Evolutionary conservation across 2,888 invertebrate genomes (phyloP), one percentile per base, ranked within the genome.

Genomic region (Trachelus tabidus): DNA sequence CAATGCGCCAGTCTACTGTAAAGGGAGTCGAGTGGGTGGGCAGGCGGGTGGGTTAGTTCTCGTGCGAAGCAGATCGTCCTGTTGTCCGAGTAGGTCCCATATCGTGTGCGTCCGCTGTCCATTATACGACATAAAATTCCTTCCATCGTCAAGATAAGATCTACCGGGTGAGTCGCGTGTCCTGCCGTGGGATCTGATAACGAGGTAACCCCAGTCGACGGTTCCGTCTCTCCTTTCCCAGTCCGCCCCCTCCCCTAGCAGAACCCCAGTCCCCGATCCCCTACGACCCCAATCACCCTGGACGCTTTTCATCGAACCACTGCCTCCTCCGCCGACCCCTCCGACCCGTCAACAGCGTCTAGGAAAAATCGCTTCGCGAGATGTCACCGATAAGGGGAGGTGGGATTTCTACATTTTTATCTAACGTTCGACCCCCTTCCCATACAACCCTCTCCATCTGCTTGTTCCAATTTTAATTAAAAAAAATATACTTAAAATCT

Each of bases 91-190:
- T 73, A 56, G 73, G 76, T 73, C 77, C 74, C 75, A 77, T 85
- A 83, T 82, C 83, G 83, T 83, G 87, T 81, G 73, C 77, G 81
- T 79, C 71, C 84, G 83, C 79, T 83, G 86, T 90, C 89, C 89
- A 90, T 89, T 90, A 89, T 89, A 89, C 87, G 89, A 88, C 89
- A 90, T 89, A 89, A 90, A 90, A 89, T 91, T 91, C 87, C 89
- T 90, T 90, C 89, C 87, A 90, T 89, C 87, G 86, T 78, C 79
- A 76, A 81, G 91, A 91, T 91, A 91, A 84, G 85, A 91, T 90
- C 91, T 83, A 79, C 80, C 81, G 83, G 83, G 84, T 84, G 83
- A 88, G 89, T 91, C 90, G 91, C 91, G 91, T 91, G 91, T 90
- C 87, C 90, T 85, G 86, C 84, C 85, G 86, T 87, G 84, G 83